phyloP scores from a whole-genome alignment of 2,797 vertebrate genomes.

The Karalla daura region DNA sequence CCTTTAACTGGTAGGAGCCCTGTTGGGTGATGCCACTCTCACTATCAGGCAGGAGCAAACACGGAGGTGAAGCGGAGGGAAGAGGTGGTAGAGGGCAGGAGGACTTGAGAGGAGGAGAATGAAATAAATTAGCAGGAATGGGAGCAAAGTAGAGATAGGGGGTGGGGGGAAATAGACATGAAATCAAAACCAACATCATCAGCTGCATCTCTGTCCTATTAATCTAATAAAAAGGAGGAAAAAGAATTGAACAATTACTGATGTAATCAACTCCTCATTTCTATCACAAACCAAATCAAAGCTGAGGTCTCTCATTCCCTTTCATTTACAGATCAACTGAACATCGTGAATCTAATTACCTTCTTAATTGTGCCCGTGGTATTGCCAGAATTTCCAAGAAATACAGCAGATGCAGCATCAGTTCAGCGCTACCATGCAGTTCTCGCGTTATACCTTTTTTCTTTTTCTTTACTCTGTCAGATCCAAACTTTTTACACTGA shows the following conservation, averaged over 20 bases:
- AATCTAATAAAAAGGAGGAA: conserved; percentile 31
- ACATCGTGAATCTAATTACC: conserved; percentile 33
- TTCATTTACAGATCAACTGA: conserved; percentile 34
- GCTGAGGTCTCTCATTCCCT: conserved; percentile 23
- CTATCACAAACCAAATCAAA: conserved; percentile 47
- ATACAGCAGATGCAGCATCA: neutral
- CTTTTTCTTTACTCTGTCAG: neutral
- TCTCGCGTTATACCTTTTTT: too few species aligned
- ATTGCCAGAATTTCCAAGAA: conserved; percentile 3
- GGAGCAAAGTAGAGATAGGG: neutral
- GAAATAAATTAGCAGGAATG: neutral
- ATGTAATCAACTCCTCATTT: conserved; percentile 40
- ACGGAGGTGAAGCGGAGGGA: neutral
- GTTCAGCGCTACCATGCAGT: neutral
- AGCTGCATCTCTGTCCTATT: conserved; percentile 20
- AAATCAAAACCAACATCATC: too few species aligned
- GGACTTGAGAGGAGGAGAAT: neutral
- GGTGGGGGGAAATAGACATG: too few species aligned
- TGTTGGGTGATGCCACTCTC: conserved; percentile 40
- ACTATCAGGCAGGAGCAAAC: conserved; percentile 35
- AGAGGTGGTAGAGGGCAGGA: neutral
- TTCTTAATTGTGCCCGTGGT: conserved; percentile 12
- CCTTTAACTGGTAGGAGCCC: conserved; percentile 37
- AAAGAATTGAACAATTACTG: conserved; percentile 5
- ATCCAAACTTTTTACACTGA: neutral